Evolutionary conservation across 2,888 invertebrate species (phyloP), one percentile per base, ranked within the genome.

Genomic region (Dorcus parallelipipedus): DNA sequence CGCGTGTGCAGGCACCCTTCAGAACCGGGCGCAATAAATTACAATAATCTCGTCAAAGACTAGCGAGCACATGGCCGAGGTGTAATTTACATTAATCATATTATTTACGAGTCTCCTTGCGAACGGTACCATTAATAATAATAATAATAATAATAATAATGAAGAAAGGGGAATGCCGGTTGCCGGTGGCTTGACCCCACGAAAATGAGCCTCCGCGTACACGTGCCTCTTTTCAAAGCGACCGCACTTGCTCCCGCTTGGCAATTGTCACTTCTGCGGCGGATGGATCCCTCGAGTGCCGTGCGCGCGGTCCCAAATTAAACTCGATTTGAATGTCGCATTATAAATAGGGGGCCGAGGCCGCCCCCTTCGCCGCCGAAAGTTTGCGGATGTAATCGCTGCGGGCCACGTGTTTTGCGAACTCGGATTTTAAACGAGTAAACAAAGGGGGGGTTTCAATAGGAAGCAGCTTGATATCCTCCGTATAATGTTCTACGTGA

Each of bases 11-110:
- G 43, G 1, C 43, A 1, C 43, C 3, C 9, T 9, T 43, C 9
- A 8, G 8, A 3, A 14, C 8, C 20, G 4, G 26, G 26, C 3
- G 26, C 26, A 26, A 33, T 33, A 33, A 33, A 33, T 33, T 33
- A 33, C 26, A 33, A 33, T 33, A 33, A 33, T 33, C 26, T 6
- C 26, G 26, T 33, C 26, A 33, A 33, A 33, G 20, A 20, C 6
- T 1, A 20, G 23, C 45, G 20, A 45, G 45, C 9, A 45, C 14
- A 45, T 42, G 42, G 42, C 42, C 17, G 45, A 45, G 9, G 10
- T 45, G 45, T 45, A 45, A 45, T 45, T 45, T 45, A 10, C 45
- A 45, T 45, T 45, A 45, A 45, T 45, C 45, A 45, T 45, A 23
- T 45, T 45, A 45, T 45, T 45, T 45, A 20, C 7, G 45, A 17